These are phyloP conservation scores for Drosophila athabasca DNA, from an alignment of 1,140 invertebrate genomes.

Conservation along the genomic window DNA sequence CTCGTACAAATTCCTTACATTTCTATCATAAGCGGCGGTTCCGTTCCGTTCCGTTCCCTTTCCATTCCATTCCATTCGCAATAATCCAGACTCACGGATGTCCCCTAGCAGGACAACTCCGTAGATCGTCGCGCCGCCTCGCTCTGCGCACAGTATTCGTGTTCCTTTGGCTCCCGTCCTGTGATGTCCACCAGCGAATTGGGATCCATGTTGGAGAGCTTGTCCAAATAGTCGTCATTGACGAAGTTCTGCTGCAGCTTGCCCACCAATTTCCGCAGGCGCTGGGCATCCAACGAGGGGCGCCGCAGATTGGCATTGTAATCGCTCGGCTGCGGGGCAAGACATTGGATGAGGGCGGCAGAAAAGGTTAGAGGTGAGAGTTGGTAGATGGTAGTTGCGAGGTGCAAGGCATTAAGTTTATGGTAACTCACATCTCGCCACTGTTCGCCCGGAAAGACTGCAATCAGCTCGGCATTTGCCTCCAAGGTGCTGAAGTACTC, in stretches of 20 bases:
- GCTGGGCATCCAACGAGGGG: constrained; percentile 85
- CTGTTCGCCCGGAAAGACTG: constrained; percentile 89
- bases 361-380: not conserved
- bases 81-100: not conserved
- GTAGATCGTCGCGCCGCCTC: constrained; percentile 56
- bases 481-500: constrained; percentile 94
- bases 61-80: constrained; percentile 36
- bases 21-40: constrained; percentile 65
- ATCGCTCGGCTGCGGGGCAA: constrained; percentile 58
- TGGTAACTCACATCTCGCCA: constrained; percentile 85
- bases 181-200: constrained; percentile 91
- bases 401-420: constrained; percentile 31
- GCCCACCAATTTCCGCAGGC: constrained; percentile 87
- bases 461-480: constrained; percentile 92
- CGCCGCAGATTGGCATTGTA: constrained; percentile 70
- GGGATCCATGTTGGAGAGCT: constrained; percentile 93
- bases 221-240: constrained; percentile 90
- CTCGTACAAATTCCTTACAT: constrained; percentile 75
- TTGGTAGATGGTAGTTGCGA: not conserved
- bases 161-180: constrained; percentile 90
- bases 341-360: not conserved
- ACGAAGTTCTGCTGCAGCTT: constrained; percentile 90
- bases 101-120: constrained; percentile 60
- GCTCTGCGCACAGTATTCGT: constrained; percentile 59
- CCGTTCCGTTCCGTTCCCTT: constrained; percentile 28